Percentiles rank a stretch among this genome's conserved stretches.
Conservation (phyloP, 2,113 vertebrate genomes). For the Regulus satrapa region DNA sequence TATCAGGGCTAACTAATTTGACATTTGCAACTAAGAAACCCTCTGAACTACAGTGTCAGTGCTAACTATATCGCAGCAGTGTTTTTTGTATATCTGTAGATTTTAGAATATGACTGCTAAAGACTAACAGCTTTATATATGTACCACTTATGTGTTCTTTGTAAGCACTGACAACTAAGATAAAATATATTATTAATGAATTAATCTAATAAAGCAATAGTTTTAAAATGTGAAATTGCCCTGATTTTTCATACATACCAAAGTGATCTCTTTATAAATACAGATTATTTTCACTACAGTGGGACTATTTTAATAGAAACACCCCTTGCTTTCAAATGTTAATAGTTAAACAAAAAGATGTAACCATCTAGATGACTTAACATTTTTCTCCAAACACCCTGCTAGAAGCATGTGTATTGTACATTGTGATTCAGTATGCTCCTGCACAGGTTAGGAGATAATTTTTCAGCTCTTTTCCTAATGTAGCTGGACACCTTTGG, state of each 20-base stretch:
- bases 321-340: neutral
- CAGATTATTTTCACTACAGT: neutral
- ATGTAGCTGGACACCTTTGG: neutral
- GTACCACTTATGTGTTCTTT: neutral
- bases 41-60: neutral
- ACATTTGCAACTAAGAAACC: neutral
- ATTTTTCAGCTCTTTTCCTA: neutral
- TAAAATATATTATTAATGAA: neutral
- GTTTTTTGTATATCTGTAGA: neutral
- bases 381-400: neutral
- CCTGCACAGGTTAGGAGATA: neutral
- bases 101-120: neutral
- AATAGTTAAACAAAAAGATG: neutral
- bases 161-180: neutral
- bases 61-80: neutral
- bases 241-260: neutral
- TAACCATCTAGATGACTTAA: neutral
- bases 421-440: neutral
- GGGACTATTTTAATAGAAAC: neutral
- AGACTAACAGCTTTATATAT: neutral
- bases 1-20: neutral
- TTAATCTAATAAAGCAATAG: neutral
- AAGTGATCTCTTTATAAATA: neutral
- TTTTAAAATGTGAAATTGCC: neutral
- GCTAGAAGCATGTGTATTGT: neutral